Conservation (phyloP, 1,140 invertebrate genomes). For the Lucilia sericata region DNA sequence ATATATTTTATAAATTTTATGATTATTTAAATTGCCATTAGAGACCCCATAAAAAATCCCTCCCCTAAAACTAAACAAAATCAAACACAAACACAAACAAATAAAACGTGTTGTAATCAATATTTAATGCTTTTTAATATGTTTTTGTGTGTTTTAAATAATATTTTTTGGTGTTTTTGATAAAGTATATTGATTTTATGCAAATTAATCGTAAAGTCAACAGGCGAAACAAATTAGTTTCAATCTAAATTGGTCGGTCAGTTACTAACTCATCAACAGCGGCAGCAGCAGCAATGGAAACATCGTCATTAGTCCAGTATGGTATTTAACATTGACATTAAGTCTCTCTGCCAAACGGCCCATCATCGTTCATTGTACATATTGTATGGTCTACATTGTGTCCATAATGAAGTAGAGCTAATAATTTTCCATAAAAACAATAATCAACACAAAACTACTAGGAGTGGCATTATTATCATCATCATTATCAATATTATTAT, state of each 20-base stretch:
- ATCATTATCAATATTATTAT: no score
- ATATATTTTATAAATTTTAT: not conserved
- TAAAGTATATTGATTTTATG: constrained; percentile 27
- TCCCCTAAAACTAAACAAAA: not conserved
- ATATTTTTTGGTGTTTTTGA: no score
- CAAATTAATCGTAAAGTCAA: constrained; percentile 10
- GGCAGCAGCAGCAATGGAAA: not conserved
- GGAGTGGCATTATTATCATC: constrained; percentile 5
- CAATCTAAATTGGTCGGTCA: not conserved
- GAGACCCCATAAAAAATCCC: not conserved
- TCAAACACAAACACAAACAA: no score
- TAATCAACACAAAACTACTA: constrained; percentile 3
- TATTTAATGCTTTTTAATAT: not conserved
- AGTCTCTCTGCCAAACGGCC: not conserved
- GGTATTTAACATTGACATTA: constrained; percentile 1
- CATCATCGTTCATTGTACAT: not conserved
- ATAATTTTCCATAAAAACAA: constrained; percentile 11
- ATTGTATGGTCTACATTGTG: not conserved
- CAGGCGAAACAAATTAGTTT: not conserved
- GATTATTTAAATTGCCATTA: constrained; percentile 12
- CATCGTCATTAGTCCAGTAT: not conserved
- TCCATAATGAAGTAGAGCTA: not conserved
- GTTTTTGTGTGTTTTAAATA: not conserved
- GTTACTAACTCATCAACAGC: not conserved
- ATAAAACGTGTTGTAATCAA: constrained; percentile 18